Evolutionary conservation across 2,888 invertebrate genomes (phyloP).

Genomic region (Torymus auratus): DNA sequence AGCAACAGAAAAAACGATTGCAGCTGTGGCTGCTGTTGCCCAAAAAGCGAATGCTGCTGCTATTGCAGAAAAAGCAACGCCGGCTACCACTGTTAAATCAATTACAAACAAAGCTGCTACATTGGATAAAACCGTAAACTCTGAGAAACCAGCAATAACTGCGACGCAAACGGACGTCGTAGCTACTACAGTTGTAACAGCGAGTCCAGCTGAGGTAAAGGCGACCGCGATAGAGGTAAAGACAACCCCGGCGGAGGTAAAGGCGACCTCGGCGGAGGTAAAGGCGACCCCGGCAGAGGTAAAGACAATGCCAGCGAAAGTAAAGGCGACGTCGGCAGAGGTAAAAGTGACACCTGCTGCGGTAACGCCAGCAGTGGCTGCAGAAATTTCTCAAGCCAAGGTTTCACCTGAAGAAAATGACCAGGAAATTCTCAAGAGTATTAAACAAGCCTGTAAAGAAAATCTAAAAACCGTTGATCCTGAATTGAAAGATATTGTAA

Average conservation of each 20-base stretch:
- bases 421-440: slow-evolving; percentile 37
- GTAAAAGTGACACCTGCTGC: background rate
- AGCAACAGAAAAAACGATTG: background rate
- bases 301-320: background rate
- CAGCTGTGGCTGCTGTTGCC: background rate
- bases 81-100: slow-evolving; percentile 2
- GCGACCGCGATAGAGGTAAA: too few species aligned
- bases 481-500: background rate
- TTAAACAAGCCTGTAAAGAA: slow-evolving; percentile 47
- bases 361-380: background rate
- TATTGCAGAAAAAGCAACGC: background rate
- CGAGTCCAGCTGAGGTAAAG: too few species aligned
- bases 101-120: too few species aligned
- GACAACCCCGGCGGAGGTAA: too few species aligned
- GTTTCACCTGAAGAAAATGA: background rate
- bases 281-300: background rate
- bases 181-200: too few species aligned
- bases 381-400: background rate
- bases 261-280: too few species aligned
- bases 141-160: too few species aligned
- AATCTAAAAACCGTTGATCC: slow-evolving; percentile 17
- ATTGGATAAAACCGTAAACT: too few species aligned
- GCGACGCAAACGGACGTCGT: too few species aligned
- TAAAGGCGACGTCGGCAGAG: background rate
- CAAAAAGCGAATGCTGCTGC: background rate